phyloP scores from a whole-genome alignment of 1,140 invertebrate genomes.

The Caenorhabditis remanei region DNA sequence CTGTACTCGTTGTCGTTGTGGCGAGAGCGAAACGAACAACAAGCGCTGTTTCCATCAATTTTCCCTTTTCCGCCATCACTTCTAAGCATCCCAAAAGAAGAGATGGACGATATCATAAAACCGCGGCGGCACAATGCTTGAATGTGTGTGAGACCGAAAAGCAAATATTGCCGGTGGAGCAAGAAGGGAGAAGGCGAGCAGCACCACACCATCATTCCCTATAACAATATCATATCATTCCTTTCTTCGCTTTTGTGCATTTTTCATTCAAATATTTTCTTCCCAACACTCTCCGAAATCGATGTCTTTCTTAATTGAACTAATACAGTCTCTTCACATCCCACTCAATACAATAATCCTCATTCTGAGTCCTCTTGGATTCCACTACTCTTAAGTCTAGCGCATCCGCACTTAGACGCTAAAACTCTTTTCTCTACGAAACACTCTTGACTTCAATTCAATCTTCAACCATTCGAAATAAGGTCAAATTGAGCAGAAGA shows the following conservation, averaged over 20 bases:
- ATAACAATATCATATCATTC: not conserved
- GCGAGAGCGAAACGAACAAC: conserved; percentile 11
- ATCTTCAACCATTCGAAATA: not conserved
- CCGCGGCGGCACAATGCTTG: conserved; percentile 49
- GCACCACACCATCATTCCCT: not conserved
- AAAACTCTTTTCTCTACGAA: not conserved
- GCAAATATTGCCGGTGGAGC: conserved; percentile 37
- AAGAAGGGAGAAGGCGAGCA: not conserved
- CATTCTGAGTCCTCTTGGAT: not conserved
- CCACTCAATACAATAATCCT: not conserved
- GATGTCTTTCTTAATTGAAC: not conserved
- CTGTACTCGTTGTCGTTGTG: conserved; percentile 38
- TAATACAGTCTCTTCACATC: no score
- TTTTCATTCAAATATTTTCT: not conserved
- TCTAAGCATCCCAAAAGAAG: conserved; percentile 36
- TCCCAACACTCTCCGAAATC: not conserved
- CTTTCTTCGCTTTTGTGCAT: not conserved
- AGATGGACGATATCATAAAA: conserved; percentile 49
- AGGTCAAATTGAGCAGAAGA: conserved; percentile 7
- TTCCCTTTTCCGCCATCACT: not conserved
- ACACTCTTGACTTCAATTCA: conserved; percentile 21
- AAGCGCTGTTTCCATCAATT: not conserved
- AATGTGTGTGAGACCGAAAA: conserved; percentile 21
- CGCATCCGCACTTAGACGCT: not conserved
- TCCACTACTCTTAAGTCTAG: not conserved